Evolutionary conservation across 2,113 vertebrate species (phyloP).

Genomic region (Epinephelus moara): DNA sequence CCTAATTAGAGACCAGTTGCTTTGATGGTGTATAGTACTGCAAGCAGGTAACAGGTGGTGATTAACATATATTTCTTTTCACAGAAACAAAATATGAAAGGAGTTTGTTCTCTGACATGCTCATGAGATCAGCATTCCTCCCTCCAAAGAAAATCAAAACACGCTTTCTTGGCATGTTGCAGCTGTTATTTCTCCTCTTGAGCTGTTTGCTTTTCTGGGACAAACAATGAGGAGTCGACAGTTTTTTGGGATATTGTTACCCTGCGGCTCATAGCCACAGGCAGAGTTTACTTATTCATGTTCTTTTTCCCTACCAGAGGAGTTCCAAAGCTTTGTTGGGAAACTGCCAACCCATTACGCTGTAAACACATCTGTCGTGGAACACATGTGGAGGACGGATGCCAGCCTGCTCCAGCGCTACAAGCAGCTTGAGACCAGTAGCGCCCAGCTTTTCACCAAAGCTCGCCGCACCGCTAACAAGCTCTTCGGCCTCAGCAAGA

Average conservation of each 20-base stretch:
- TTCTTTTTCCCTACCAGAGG: constrained; percentile 77
- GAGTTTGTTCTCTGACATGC: constrained; percentile 16
- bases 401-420: constrained; percentile 82
- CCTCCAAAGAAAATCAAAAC: constrained; percentile 14
- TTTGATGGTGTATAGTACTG: constrained; percentile 26
- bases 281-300: constrained; percentile 64
- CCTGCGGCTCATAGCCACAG: constrained; percentile 39
- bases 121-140: constrained; percentile 21
- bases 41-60: constrained; percentile 39
- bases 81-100: constrained; percentile 25
- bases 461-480: constrained; percentile 81
- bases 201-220: constrained; percentile 60
- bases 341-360: constrained; percentile 83
- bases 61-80: constrained; percentile 16
- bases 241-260: constrained; percentile 30
- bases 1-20: constrained; percentile 45
- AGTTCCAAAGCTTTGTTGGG: constrained; percentile 86
- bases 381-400: constrained; percentile 84
- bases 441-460: constrained; percentile 81
- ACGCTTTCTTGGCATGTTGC: constrained; percentile 5
- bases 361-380: constrained; percentile 85
- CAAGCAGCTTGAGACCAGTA: constrained; percentile 82
- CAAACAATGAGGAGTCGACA: constrained; percentile 48
- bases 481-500: constrained; percentile 87
- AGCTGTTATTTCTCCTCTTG: constrained; percentile 31